phyloP scores from a whole-genome alignment of 1,140 invertebrate species.

The Aricia agestis region DNA sequence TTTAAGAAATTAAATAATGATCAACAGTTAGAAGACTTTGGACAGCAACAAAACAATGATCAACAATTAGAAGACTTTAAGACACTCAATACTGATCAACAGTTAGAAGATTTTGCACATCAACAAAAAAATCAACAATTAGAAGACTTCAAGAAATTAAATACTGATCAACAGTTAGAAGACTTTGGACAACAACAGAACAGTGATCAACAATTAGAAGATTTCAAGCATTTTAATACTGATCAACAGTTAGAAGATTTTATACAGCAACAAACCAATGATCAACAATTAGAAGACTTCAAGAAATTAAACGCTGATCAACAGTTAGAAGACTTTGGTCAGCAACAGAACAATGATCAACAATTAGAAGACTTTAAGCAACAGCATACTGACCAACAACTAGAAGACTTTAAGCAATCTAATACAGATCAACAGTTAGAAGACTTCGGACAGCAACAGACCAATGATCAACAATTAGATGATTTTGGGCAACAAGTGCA shows the following conservation, averaged over 20 bases:
- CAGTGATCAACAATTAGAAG: not conserved
- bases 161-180: slow-evolving; percentile 21
- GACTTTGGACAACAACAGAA: slow-evolving; percentile 10
- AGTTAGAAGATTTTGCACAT: slow-evolving; percentile 31
- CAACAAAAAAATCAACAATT: slow-evolving; percentile 5
- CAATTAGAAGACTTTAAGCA: slow-evolving; percentile 1
- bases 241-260: slow-evolving; percentile 6
- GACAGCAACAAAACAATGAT: not conserved
- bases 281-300: not conserved
- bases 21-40: slow-evolving; percentile 10
- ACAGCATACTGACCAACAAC: not conserved
- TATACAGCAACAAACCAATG: not conserved
- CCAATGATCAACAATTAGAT: not conserved
- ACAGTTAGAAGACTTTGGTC: not conserved
- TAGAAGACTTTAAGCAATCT: not conserved
- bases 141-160: not conserved
- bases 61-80: slow-evolving; percentile 18
- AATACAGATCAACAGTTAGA: not conserved
- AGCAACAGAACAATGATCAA: not conserved
- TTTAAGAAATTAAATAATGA: slow-evolving; percentile 19
- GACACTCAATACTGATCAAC: not conserved
- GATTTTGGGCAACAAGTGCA: not conserved
- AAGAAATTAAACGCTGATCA: too few relatives aligned
- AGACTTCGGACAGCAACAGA: not conserved
- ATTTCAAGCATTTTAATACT: not conserved